phyloP scores from a whole-genome alignment of 2,888 invertebrate species.

The Calliopum simillimum region DNA sequence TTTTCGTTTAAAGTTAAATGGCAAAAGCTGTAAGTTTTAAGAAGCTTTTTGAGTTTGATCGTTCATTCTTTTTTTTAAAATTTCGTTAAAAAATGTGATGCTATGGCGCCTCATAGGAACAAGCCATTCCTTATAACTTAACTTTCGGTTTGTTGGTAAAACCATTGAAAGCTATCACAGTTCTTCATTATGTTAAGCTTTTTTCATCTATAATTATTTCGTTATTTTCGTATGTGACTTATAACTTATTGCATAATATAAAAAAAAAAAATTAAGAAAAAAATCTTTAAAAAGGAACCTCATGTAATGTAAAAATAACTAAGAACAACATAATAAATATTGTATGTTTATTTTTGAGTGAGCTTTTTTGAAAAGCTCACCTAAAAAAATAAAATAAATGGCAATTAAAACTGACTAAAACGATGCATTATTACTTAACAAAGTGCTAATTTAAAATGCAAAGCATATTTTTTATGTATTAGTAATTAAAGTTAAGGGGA shows the following conservation, averaged over 20 bases:
- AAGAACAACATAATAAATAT: neutral
- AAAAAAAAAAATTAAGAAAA: slow-evolving; percentile 11
- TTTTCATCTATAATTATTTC: slow-evolving; percentile 41
- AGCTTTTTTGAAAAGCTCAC: slow-evolving; percentile 35
- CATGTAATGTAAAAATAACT: slow-evolving; percentile 7
- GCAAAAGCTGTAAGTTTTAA: neutral
- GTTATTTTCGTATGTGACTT: slow-evolving; percentile 1
- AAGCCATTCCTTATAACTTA: slow-evolving; percentile 40
- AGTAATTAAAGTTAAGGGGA: no score
- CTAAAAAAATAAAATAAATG: neutral
- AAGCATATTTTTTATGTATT: no score
- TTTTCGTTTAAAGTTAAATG: neutral
- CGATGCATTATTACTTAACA: neutral
- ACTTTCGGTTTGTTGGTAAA: slow-evolving; percentile 7
- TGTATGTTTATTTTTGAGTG: neutral
- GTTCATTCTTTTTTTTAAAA: slow-evolving; percentile 10
- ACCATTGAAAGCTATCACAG: slow-evolving; percentile 62
- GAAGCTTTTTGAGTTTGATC: slow-evolving; percentile 2
- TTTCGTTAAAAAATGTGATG: slow-evolving; percentile 31
- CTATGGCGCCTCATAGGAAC: slow-evolving; percentile 53
- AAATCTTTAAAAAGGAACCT: neutral
- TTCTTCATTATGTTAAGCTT: slow-evolving; percentile 53
- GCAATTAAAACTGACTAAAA: slow-evolving; percentile 9
- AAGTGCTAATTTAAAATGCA: neutral
- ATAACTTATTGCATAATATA: slow-evolving; percentile 5